Evolutionary conservation across 2,113 vertebrate species (phyloP).

Genomic region (Cephalopterus ornatus): DNA sequence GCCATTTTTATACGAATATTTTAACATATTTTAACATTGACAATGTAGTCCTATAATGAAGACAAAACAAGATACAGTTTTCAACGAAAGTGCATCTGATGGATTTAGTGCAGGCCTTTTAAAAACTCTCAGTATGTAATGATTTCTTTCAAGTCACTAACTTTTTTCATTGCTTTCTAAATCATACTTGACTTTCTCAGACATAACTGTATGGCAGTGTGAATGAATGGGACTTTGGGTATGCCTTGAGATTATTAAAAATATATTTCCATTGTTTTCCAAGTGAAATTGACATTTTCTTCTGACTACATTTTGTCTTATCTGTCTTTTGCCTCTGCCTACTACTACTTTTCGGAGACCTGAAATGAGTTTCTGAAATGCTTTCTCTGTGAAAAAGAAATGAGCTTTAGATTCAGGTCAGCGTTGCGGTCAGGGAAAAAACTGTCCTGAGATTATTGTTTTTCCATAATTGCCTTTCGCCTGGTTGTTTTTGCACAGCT

Average conservation of each 20-base stretch:
- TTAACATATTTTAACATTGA: neutral
- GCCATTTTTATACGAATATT: neutral
- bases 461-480: neutral
- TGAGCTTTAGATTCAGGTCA: conserved; percentile 10
- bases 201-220: neutral
- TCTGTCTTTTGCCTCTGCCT: neutral
- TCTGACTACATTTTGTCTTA: neutral
- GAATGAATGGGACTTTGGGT: neutral
- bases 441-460: neutral
- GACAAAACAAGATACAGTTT: neutral
- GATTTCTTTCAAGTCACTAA: neutral
- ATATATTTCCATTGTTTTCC: neutral
- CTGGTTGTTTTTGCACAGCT: neutral
- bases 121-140: neutral
- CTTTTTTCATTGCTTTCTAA: neutral
- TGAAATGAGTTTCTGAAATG: neutral
- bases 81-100: neutral
- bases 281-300: neutral
- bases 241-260: neutral
- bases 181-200: neutral
- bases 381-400: neutral
- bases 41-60: neutral
- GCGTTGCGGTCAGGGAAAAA: neutral
- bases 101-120: neutral
- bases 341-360: neutral